phyloP scores from a whole-genome alignment of 1,140 invertebrate genomes.

The Hycleus cichorii region DNA sequence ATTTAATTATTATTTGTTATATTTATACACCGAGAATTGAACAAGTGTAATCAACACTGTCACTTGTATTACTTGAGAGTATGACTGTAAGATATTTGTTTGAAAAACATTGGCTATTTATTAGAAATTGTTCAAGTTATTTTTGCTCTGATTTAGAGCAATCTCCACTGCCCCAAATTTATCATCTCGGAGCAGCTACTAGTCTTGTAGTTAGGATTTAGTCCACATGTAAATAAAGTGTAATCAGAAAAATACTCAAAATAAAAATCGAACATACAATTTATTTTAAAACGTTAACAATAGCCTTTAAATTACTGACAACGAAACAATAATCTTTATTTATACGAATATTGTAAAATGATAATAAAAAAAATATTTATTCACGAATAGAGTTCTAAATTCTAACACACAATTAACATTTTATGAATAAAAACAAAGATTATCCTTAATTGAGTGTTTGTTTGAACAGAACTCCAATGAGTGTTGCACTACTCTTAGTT shows the following conservation, averaged over 20 bases:
- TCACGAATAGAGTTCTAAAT: too few relatives aligned
- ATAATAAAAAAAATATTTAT: too few relatives aligned
- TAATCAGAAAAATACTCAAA: slow-evolving; percentile 27
- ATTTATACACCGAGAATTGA: slow-evolving; percentile 4
- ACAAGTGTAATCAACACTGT: slow-evolving; percentile 18
- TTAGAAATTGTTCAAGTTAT: slow-evolving; percentile 16
- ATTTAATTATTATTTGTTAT: slow-evolving; percentile 14
- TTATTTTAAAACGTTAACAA: too few relatives aligned
- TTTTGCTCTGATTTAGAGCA: slow-evolving; percentile 18
- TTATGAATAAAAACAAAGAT: too few relatives aligned
- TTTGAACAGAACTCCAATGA: too few relatives aligned
- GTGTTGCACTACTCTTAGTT: too few relatives aligned
- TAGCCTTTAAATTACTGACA: too few relatives aligned
- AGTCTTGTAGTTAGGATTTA: slow-evolving; percentile 32
- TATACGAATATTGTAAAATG: too few relatives aligned
- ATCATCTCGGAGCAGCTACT: slow-evolving; percentile 21
- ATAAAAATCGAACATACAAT: too few relatives aligned
- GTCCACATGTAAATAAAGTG: slow-evolving; percentile 27
- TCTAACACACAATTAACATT: too few relatives aligned
- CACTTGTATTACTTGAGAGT: slow-evolving; percentile 23
- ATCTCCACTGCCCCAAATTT: slow-evolving; percentile 10
- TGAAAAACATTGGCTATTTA: slow-evolving; percentile 17
- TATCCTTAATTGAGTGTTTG: too few relatives aligned
- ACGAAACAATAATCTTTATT: too few relatives aligned
- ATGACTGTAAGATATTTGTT: slow-evolving; percentile 25